Percentiles rank a stretch among this genome's conserved stretches.
Conservation (phyloP, 2,888 invertebrate genomes). For the Lepidocyrtoides sp. region DNA sequence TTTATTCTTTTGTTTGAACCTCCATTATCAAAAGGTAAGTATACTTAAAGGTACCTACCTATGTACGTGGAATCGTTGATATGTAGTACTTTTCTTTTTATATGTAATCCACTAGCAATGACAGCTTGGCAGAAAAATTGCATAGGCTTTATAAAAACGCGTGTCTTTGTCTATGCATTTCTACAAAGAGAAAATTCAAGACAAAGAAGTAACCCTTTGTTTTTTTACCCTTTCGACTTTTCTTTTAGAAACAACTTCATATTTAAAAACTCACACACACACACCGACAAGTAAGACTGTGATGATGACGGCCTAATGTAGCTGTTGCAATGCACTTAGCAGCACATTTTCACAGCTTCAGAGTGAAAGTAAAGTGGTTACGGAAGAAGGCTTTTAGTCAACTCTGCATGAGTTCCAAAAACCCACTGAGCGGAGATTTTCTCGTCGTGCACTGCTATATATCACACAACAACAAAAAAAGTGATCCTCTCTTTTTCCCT, state of each 20-base stretch:
- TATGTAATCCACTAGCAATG: too few species aligned
- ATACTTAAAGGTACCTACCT: too few species aligned
- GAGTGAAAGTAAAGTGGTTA: conserved; percentile 48
- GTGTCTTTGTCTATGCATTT: too few species aligned
- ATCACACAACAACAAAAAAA: neutral
- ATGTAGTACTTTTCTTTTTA: too few species aligned
- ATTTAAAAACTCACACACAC: neutral
- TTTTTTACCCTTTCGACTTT: neutral
- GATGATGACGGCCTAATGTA: neutral
- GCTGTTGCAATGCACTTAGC: conserved; percentile 9
- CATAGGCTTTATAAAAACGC: too few species aligned
- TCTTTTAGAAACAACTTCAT: neutral
- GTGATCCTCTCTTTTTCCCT: conserved; percentile 26
- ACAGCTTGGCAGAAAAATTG: neutral
- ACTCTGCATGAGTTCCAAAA: conserved; percentile 64
- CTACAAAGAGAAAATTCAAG: neutral
- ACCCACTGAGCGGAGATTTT: conserved; percentile 65
- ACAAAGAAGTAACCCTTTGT: neutral
- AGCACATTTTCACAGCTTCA: neutral
- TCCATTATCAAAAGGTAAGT: too few species aligned
- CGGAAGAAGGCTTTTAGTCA: conserved; percentile 60
- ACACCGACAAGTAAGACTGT: neutral
- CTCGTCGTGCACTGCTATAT: conserved; percentile 34
- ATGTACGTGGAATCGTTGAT: too few species aligned
- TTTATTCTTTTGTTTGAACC: too few species aligned